These are phyloP conservation scores for Meiosimyza decipiens DNA, from an alignment of 2,888 invertebrate genomes.

Conservation along the genomic window DNA sequence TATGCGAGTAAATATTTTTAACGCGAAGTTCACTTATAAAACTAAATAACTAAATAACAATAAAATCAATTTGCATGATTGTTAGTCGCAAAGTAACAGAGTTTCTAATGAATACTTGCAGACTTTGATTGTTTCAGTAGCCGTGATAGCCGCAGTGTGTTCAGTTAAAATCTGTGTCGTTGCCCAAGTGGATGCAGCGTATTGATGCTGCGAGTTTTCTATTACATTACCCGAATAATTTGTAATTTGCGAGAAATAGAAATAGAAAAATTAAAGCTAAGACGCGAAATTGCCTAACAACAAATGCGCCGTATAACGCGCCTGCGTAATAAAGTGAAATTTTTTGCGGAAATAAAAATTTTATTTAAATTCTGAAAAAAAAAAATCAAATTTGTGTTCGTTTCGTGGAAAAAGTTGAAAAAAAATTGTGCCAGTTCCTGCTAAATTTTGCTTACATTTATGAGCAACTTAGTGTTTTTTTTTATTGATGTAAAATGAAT, in stretches of 20 bases:
- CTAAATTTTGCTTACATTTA: neutral
- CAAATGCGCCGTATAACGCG: slow-evolving; percentile 56
- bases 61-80: no score
- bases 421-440: no score
- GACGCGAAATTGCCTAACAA: slow-evolving; percentile 24
- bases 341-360: slow-evolving; percentile 61
- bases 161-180: slow-evolving; percentile 9
- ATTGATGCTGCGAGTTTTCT: neutral
- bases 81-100: neutral
- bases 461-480: neutral
- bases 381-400: neutral
- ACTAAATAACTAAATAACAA: no score
- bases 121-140: neutral
- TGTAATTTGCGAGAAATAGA: neutral
- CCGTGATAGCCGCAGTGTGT: neutral
- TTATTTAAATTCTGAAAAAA: slow-evolving; percentile 41
- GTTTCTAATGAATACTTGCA: slow-evolving; percentile 15
- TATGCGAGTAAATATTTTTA: slow-evolving; percentile 33
- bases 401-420: no score
- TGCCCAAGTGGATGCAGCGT: neutral
- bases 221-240: neutral
- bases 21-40: neutral
- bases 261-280: no score
- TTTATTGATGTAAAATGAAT: slow-evolving; percentile 55
- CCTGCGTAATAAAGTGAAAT: slow-evolving; percentile 56